Conservation (phyloP, 2,888 invertebrate species). For the Thecophora atra region DNA sequence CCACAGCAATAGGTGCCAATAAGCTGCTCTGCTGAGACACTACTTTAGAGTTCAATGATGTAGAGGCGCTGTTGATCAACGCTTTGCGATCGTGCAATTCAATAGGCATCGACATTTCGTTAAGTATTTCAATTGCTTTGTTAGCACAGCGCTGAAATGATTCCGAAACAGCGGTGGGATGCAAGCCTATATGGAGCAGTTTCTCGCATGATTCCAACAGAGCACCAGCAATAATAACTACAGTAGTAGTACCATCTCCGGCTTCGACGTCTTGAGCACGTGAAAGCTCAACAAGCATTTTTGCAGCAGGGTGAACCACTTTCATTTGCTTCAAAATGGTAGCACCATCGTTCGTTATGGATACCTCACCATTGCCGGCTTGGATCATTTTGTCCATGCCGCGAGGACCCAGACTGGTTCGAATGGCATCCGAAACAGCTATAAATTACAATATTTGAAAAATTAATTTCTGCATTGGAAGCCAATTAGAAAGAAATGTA, state of each 20-base stretch:
- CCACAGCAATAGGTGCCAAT: conserved; percentile 95
- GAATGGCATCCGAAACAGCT: conserved; percentile 99
- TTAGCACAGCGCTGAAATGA: conserved; percentile 81
- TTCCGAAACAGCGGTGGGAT: conserved; percentile 97
- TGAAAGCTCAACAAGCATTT: conserved; percentile 98
- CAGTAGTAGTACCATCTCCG: conserved; percentile 99
- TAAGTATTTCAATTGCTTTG: conserved; percentile 73
- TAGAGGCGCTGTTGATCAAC: conserved; percentile 93
- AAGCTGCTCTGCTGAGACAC: conserved; percentile 97
- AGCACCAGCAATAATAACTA: conserved; percentile 97
- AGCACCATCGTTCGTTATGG: conserved; percentile 99
- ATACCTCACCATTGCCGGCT: conserved; percentile 95
- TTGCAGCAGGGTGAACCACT: conserved; percentile 97
- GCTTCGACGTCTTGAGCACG: conserved; percentile 99
- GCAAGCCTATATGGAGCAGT: conserved; percentile 91
- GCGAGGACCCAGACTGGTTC: conserved; percentile 97
- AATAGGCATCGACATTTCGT: conserved; percentile 85
- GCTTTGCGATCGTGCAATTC: conserved; percentile 87
- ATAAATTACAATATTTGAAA: conserved; percentile 59
- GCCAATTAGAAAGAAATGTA: no score
- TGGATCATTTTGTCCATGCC: conserved; percentile 99
- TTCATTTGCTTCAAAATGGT: conserved; percentile 99
- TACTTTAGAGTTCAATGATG: conserved; percentile 97
- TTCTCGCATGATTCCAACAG: conserved; percentile 94
- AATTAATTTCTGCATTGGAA: neutral